Evolutionary conservation across 1,140 invertebrate genomes (phyloP).

Genomic region (Brachionus koreanus): DNA sequence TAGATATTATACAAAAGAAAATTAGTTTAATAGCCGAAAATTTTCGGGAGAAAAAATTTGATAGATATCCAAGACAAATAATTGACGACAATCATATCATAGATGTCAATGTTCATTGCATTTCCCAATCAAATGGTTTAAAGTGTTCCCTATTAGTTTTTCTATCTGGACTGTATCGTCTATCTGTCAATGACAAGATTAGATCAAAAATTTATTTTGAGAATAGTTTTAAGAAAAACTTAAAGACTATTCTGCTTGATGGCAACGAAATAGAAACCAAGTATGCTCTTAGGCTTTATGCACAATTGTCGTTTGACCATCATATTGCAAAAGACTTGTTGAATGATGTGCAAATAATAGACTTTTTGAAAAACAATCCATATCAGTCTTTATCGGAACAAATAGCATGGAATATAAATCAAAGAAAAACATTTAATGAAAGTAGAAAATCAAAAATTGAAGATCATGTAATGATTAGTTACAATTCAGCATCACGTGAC

Average conservation of each 20-base stretch:
- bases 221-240: not conserved
- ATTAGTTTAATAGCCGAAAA: not conserved
- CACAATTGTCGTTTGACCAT: conserved; percentile 11
- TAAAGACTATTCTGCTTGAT: not conserved
- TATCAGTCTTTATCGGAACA: not conserved
- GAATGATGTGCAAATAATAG: not conserved
- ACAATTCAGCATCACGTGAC: not conserved
- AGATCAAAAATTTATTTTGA: conserved; percentile 30
- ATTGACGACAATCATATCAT: not conserved
- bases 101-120: not conserved
- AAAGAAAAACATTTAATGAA: not conserved
- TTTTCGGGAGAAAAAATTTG: not conserved
- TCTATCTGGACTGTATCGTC: not conserved
- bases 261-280: not conserved
- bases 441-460: not conserved
- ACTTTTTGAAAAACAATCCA: not conserved
- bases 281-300: not conserved
- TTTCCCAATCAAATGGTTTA: not conserved
- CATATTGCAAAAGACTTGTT: not conserved
- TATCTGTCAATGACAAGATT: conserved; percentile 19
- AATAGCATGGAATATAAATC: conserved; percentile 24
- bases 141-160: not conserved
- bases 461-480: conserved; percentile 36
- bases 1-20: not conserved
- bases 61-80: not conserved